phyloP scores from a whole-genome alignment of 1,140 invertebrate genomes.

The Cepaea nemoralis region DNA sequence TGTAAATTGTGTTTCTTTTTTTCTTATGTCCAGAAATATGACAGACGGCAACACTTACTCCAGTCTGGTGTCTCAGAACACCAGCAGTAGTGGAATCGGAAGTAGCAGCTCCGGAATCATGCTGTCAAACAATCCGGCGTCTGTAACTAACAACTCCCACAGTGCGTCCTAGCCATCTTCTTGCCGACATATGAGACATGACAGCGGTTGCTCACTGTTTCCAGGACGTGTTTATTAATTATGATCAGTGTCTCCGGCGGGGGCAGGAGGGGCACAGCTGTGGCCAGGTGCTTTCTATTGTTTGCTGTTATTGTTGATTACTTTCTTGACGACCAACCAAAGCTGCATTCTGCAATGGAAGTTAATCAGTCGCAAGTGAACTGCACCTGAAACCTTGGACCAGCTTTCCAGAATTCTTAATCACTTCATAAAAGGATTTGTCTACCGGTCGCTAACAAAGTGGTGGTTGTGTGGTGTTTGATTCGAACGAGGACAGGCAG shows the following conservation, averaged over 20 bases:
- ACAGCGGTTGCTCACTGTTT: slow-evolving; percentile 50
- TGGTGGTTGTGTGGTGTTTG: no score
- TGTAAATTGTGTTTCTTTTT: neutral
- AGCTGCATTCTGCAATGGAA: neutral
- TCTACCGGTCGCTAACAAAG: no score
- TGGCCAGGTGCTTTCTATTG: neutral
- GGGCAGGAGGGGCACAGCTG: neutral
- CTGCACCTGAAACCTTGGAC: slow-evolving; percentile 4
- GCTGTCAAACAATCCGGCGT: slow-evolving; percentile 40
- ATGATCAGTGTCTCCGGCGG: neutral
- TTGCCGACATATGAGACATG: slow-evolving; percentile 62
- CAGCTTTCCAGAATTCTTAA: no score
- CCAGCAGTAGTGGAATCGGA: neutral
- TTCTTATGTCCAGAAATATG: slow-evolving; percentile 3
- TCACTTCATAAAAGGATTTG: no score
- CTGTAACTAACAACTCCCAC: slow-evolving; percentile 37
- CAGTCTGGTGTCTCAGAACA: neutral
- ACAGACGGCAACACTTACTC: slow-evolving; percentile 16
- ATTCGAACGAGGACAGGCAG: no score
- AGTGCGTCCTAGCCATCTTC: slow-evolving; percentile 55
- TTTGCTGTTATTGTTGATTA: neutral
- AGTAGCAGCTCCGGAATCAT: slow-evolving; percentile 32
- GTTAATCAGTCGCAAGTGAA: neutral
- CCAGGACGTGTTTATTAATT: neutral
- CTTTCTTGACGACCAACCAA: neutral